Evolutionary conservation across 1,140 invertebrate species (phyloP).

Genomic region (Aphaenogaster rudis): DNA sequence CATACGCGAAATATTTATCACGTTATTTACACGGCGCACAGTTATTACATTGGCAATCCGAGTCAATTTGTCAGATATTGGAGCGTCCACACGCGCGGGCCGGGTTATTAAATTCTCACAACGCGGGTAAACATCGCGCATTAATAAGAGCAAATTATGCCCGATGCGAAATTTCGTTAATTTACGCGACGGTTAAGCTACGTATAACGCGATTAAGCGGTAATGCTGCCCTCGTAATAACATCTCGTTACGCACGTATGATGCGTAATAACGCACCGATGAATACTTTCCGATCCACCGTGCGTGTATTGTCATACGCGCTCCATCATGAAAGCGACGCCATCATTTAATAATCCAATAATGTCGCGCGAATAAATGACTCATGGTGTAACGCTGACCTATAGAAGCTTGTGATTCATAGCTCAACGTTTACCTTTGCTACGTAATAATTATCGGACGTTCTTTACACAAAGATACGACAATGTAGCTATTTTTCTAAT

Average conservation of each 20-base stretch:
- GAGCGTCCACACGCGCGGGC: not conserved
- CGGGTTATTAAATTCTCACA: not conserved
- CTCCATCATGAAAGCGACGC: not conserved
- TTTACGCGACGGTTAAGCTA: not conserved
- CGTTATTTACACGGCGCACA: not conserved
- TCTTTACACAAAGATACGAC: constrained; percentile 15
- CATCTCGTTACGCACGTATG: not conserved
- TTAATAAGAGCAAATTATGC: not conserved
- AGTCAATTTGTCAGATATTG: not conserved
- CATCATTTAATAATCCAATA: constrained; percentile 51
- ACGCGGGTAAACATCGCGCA: not conserved
- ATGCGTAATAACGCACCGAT: constrained; percentile 8
- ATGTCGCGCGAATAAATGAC: constrained; percentile 34
- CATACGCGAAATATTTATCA: not conserved
- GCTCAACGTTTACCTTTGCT: constrained; percentile 8
- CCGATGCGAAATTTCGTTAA: constrained; percentile 9
- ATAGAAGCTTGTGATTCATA: constrained; percentile 57
- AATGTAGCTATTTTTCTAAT: not conserved
- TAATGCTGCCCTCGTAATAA: not conserved
- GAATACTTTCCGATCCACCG: not conserved
- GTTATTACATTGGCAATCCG: not conserved
- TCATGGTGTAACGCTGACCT: constrained; percentile 49
- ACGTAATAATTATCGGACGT: constrained; percentile 22
- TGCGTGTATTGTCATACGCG: not conserved
- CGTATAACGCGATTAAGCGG: constrained; percentile 4